phyloP scores from a whole-genome alignment of 2,888 invertebrate genomes.

The Criorhina ranunculi region DNA sequence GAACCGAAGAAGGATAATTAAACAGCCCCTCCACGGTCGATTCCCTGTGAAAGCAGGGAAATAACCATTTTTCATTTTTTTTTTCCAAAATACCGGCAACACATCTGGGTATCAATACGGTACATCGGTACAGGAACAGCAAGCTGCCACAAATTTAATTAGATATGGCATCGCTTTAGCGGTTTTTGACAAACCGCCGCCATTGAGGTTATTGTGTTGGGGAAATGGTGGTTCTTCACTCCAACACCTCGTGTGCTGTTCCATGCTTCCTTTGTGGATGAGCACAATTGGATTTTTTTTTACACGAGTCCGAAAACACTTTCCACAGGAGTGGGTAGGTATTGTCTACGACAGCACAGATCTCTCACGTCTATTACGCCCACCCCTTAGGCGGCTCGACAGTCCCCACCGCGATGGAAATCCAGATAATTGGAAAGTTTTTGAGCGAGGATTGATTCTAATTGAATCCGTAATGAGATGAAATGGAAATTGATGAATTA shows the following conservation, averaged over 20 bases:
- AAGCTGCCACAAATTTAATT: constrained; percentile 73
- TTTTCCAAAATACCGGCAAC: constrained; percentile 9
- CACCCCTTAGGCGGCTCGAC: constrained; percentile 1
- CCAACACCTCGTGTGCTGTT: constrained; percentile 46
- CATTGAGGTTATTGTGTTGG: constrained; percentile 36
- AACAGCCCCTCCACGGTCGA: constrained; percentile 26
- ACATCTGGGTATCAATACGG: constrained; percentile 52
- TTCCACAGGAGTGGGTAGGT: background rate
- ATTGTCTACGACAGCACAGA: constrained; percentile 26
- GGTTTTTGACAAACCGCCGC: constrained; percentile 71
- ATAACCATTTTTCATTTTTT: constrained; percentile 46
- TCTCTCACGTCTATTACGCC: constrained; percentile 32
- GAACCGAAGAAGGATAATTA: constrained; percentile 65
- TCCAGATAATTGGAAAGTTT: constrained; percentile 71
- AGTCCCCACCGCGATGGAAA: constrained; percentile 40
- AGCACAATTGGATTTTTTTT: constrained; percentile 47
- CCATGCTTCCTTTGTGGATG: constrained; percentile 31
- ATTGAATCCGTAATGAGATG: constrained; percentile 75
- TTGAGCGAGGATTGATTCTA: constrained; percentile 72
- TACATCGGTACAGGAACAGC: constrained; percentile 31
- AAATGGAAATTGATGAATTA: constrained; percentile 75
- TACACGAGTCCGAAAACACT: background rate
- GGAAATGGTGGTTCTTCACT: constrained; percentile 35
- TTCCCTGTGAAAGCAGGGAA: constrained; percentile 7
- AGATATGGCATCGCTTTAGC: constrained; percentile 70